Base-by-base conservation (phyloP, 2,113 vertebrate species). In the Ptilorrhoa leucosticta region DNA sequence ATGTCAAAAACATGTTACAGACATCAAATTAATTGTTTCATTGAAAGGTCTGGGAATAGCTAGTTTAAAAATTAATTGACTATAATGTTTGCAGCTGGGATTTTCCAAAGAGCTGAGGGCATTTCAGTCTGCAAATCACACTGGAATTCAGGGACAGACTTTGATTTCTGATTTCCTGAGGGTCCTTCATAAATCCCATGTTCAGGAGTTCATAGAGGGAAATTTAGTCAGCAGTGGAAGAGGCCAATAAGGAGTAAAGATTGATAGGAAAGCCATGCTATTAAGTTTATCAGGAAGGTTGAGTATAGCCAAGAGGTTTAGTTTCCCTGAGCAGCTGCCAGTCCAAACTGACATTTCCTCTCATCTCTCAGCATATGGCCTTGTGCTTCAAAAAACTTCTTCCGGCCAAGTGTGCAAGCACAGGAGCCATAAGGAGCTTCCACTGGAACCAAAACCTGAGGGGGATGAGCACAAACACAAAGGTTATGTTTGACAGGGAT, bases 391-490 rank as follows among this genome's bases (percentile, higher is more conserved):
- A 99, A 97, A 83, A 95, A 96, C 45, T 51, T 94, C 94, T 96
- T 97, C 94, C 99, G 98, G 90, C 98, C 93, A 45, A 99, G 97
- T 0, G 98, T 99, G n/a, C 98, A 99, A 44, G 98, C 97, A 58
- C 99, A 99, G 97, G 98, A 99, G 20, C 99, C 99, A 11, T 98
- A 99, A 7, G 99, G 99, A 94, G 98, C 97, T 89, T 99, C 99
- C 60, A 98, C 93, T 22, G 99, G 98, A 83, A 99, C 94, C 73
- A 99, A 97, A 81, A 99, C 98, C 99, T 99, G 96, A 53, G 85
- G 58, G 65, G 45, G 28, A 88, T 56, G 5, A 64, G 73, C 51
- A 92, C 35, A 86, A 65, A 91, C 50, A 86, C 20, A n/a, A 68
- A 79, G 50, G 71, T 90, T 57, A 90, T 71, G 45, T 65, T 78